Conservation (phyloP, 2,797 vertebrate genomes). For the Centropyge bicolor region DNA sequence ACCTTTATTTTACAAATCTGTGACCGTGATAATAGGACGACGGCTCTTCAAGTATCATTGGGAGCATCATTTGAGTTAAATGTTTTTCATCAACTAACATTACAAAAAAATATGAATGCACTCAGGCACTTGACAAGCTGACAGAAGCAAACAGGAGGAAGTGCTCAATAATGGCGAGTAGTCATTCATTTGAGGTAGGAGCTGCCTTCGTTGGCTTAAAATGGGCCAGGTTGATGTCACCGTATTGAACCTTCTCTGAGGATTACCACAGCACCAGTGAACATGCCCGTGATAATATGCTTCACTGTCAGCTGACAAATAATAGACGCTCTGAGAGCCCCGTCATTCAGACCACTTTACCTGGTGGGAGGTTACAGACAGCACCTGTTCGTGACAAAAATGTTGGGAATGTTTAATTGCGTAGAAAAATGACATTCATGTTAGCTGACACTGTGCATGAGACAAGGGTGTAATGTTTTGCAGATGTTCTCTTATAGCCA, state of each 20-base stretch:
- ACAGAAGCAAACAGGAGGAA: not conserved
- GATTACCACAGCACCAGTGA: slow-evolving; percentile 2
- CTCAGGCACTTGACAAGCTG: slow-evolving; percentile 1
- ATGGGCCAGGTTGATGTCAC: slow-evolving; percentile 17
- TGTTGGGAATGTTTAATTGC: slow-evolving; percentile 22
- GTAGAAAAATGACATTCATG: slow-evolving; percentile 32
- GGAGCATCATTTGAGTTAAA: not conserved
- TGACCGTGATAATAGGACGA: not conserved
- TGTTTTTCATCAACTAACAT: not conserved
- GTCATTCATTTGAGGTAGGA: not conserved
- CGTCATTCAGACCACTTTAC: not conserved
- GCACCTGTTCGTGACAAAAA: slow-evolving; percentile 30
- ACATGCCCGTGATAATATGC: not conserved
- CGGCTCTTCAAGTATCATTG: not conserved
- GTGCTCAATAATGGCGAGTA: not conserved
- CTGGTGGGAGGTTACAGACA: slow-evolving; percentile 5
- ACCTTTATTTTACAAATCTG: not conserved
- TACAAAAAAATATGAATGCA: slow-evolving; percentile 18
- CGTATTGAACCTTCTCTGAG: slow-evolving; percentile 21
- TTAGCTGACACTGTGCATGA: not conserved
- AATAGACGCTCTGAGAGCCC: not conserved
- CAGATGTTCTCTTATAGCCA: not conserved
- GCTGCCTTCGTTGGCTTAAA: not conserved
- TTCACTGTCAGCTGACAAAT: not conserved
- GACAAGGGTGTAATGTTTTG: not conserved